These are phyloP conservation scores for Idaea aversata DNA, from an alignment of 2,888 invertebrate species.

Conservation along the genomic window DNA sequence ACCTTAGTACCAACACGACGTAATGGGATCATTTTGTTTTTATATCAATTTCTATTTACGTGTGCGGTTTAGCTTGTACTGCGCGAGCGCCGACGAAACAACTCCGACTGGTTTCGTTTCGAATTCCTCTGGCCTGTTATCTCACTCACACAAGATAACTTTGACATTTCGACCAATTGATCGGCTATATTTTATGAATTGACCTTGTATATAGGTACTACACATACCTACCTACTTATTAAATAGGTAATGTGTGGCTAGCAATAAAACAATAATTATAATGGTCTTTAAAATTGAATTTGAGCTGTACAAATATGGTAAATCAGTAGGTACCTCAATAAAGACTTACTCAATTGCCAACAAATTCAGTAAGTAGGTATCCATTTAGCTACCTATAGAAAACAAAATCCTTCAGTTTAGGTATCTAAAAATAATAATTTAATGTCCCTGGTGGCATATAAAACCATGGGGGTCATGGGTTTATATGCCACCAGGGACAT, in stretches of 20 bases:
- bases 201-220: conserved; percentile 15
- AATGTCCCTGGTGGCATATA: too few relatives aligned
- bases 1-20: conserved; percentile 73
- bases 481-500: too few relatives aligned
- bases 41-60: conserved; percentile 47
- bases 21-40: conserved; percentile 63
- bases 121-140: conserved; percentile 51
- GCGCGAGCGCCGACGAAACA: conserved; percentile 50
- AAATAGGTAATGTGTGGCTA: background rate
- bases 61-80: conserved; percentile 37
- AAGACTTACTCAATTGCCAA: too few relatives aligned
- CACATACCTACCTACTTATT: background rate
- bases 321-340: too few relatives aligned
- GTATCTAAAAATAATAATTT: too few relatives aligned
- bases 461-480: too few relatives aligned
- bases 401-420: too few relatives aligned
- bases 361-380: too few relatives aligned
- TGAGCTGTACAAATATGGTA: too few relatives aligned
- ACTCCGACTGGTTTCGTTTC: conserved; percentile 42
- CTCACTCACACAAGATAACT: conserved; percentile 66
- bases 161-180: conserved; percentile 19
- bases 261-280: too few relatives aligned
- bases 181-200: conserved; percentile 14
- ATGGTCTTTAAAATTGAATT: too few relatives aligned
- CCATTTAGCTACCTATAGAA: too few relatives aligned